Evolutionary conservation across 2,113 vertebrate species (phyloP).

Genomic region (Oenanthe oenanthe): DNA sequence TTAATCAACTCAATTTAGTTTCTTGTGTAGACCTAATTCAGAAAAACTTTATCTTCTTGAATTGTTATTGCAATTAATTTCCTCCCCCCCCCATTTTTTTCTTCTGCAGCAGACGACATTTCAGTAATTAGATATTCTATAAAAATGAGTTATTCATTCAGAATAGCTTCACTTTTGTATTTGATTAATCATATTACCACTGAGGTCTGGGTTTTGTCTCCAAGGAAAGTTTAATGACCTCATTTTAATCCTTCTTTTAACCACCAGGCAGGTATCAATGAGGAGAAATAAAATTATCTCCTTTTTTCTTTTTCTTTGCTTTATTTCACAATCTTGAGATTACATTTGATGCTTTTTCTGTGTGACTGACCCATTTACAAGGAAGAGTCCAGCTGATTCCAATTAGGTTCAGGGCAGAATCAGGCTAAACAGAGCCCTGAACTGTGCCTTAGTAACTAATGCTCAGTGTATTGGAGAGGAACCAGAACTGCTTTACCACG

Average conservation of each 20-base stretch:
- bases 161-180: slow-evolving; percentile 70
- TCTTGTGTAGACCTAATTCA: slow-evolving; percentile 70
- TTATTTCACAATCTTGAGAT: slow-evolving; percentile 8
- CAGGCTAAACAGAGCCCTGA: slow-evolving; percentile 45
- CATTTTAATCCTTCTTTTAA: slow-evolving; percentile 71
- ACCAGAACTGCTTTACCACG: slow-evolving; percentile 10
- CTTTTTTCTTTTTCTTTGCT: not conserved
- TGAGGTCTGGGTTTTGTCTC: slow-evolving; percentile 68
- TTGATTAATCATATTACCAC: slow-evolving; percentile 75
- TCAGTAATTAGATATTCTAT: slow-evolving; percentile 73
- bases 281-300: slow-evolving; percentile 62
- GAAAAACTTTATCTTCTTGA: slow-evolving; percentile 72
- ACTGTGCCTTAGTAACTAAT: slow-evolving; percentile 21
- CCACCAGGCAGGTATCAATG: slow-evolving; percentile 65
- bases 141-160: slow-evolving; percentile 70
- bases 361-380: slow-evolving; percentile 36
- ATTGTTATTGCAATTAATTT: slow-evolving; percentile 76
- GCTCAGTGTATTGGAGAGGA: slow-evolving; percentile 24
- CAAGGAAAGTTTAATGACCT: slow-evolving; percentile 73
- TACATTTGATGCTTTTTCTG: slow-evolving; percentile 23
- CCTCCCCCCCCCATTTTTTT: not conserved
- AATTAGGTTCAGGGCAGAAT: slow-evolving; percentile 42
- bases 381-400: slow-evolving; percentile 9
- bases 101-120: slow-evolving; percentile 60
- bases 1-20: slow-evolving; percentile 74